Base-by-base conservation (phyloP, 1,140 invertebrate species). In the Choristoneura fumiferana region DNA sequence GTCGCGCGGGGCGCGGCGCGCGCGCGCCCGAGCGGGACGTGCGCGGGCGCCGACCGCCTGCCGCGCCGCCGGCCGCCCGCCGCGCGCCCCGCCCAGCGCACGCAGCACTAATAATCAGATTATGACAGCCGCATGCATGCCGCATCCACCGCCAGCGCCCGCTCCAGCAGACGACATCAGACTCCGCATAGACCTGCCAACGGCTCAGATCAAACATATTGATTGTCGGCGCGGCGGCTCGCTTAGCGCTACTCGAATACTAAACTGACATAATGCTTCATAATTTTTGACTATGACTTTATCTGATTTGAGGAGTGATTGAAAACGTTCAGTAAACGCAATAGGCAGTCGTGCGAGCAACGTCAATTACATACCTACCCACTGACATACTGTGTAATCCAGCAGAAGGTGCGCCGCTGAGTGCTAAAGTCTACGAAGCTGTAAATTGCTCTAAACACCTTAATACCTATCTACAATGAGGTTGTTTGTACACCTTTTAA, bases 81-180 rank as follows among this genome's bases (percentile, higher is more conserved):
- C 79, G 81, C 76, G 82, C 81, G 82, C 84, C 82, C 85, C 84
- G 83, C 85, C 84, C 83, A 79, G 67, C 70, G 60, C 76, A 71
- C 72, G 64, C 77, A 82, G 64, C 81, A 81, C 81, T 83, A 83
- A 84, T 87, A 87, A 88, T 88, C 85, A 84, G 81, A 88, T 88
- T 88, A 86, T 86, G 85, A 88, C 85, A 86, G 82, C 72, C 18
- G 73, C 58, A 62, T 70, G 74, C 82, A 81, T 81, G 56, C 64
- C 77, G 67, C 68, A 8, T 57, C 38, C 38, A 55, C 65, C 66
- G 72, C 67, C 63, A 58, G 64, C 73, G 68, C 67, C 69, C 22
- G 22, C 8, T 40, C 12, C 29, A n/a, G 6, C 43, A 36, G 22
- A 4, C 9, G 29, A 56, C 39, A 54, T 14, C 36, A 22, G 22